Evolutionary conservation across 1,140 invertebrate species (phyloP), one percentile per base, ranked within the genome.

Genomic region (Argopecten irradians): DNA sequence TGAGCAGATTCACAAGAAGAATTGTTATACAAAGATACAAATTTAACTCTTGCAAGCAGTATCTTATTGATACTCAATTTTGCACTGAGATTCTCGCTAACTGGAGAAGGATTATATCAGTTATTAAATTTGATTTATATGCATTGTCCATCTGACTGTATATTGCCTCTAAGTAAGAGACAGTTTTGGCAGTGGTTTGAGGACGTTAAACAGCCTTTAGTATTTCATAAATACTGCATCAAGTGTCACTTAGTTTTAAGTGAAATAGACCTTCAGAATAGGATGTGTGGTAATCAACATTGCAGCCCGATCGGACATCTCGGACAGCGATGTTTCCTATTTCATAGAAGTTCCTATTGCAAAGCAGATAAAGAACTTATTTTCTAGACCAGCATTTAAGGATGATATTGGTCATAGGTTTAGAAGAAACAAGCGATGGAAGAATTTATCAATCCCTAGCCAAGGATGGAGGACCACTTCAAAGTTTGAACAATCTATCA

Each of bases 301-400:
- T 16, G 32, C 84, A 82, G 35, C 34, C 34, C 71, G 71, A 0
- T 33, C 14, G 3, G 39, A 82, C 11, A 85, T 36, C 55, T 13
- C 13, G n/a, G 83, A 84, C 33, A 83, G 34, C 83, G 43, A 11
- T 46, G 43, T 14, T 46, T 43, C 83, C n/a, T 84, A 71, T 55
- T 88, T 88, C 35, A 39, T 88, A 14, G 87, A 88, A 85, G 55
- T 88, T 8, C 87, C 87, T 1, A 22, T 88, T 33, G 83, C n/a
- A 19, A 32, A 84, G 28, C 87, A 88, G 55, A 55, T 88, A 35
- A 28, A 71, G 34, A 84, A 35, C 33, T 39, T 85, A 0, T 35
- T 85, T 35, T 28, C 8, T 35, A 43, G 82, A 11, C 33, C 82
- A 36, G 3, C 39, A 19, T 88, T 88, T 34, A 84, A 36, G 55